These are phyloP conservation scores for Mesorhabditis spiculigera DNA, from an alignment of 2,888 invertebrate genomes.

Conservation along the genomic window DNA sequence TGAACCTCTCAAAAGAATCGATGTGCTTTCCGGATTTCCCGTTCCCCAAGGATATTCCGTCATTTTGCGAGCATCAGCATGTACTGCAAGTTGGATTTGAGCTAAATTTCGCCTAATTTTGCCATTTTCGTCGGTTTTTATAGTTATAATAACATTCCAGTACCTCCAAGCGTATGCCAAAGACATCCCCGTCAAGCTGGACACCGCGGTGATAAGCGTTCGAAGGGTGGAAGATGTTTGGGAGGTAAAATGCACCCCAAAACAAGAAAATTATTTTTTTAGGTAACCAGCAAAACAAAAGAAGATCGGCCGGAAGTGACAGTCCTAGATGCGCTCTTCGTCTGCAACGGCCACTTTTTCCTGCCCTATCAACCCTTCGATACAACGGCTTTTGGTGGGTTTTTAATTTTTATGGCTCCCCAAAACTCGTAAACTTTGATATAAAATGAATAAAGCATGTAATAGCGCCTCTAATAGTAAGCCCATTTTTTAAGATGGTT, in stretches of 20 bases:
- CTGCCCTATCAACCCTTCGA: conserved; percentile 17
- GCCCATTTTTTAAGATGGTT: conserved; percentile 64
- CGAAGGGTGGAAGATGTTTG: conserved; percentile 27
- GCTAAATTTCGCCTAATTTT: too few species aligned
- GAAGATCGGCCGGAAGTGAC: too few species aligned
- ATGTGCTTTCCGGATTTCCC: conserved; percentile 87
- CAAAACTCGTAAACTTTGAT: background rate
- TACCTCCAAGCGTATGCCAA: conserved; percentile 38
- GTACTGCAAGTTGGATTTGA: conserved; percentile 8
- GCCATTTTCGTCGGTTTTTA: too few species aligned
- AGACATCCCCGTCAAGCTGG: conserved; percentile 27
- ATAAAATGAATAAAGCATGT: too few species aligned
- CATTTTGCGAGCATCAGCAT: conserved; percentile 71
- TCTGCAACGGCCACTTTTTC: conserved; percentile 71
- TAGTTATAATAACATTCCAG: conserved; percentile 26
- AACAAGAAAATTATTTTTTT: background rate
- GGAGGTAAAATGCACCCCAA: conserved; percentile 19
- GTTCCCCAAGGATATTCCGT: conserved; percentile 65
- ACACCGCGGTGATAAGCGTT: conserved; percentile 31
- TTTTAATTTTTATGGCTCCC: background rate
- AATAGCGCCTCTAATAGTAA: too few species aligned
- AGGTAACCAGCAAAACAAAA: conserved; percentile 11
- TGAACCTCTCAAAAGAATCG: conserved; percentile 86
- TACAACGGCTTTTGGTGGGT: conserved; percentile 12
- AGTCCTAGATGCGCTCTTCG: conserved; percentile 70